Evolutionary conservation across 2,888 invertebrate genomes (phyloP).

Genomic region (Cerastis rubricosa): DNA sequence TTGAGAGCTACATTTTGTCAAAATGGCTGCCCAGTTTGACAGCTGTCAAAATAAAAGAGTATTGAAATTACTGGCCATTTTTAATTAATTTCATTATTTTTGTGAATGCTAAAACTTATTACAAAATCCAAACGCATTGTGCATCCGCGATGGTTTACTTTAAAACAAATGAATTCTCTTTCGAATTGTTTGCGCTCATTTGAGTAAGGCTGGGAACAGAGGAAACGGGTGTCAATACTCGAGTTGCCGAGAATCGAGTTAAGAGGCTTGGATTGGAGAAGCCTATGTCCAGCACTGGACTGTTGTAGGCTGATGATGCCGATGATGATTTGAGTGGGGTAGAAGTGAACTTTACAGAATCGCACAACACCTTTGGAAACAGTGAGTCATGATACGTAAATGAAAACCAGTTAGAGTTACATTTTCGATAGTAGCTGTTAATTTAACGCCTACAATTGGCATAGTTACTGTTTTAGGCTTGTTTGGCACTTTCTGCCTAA

Average conservation of each 20-base stretch:
- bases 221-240: too few species aligned
- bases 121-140: not conserved
- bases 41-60: conserved; percentile 12
- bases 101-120: not conserved
- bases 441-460: conserved; percentile 53
- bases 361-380: not conserved
- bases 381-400: conserved; percentile 35
- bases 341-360: not conserved
- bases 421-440: conserved; percentile 46
- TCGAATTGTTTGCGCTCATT: not conserved
- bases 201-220: not conserved
- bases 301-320: too few species aligned
- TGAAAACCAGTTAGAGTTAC: conserved; percentile 28
- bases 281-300: too few species aligned
- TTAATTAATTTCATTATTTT: not conserved
- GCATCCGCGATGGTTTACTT: not conserved
- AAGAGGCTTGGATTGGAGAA: too few species aligned
- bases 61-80: not conserved
- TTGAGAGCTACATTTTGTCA: not conserved
- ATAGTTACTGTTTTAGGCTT: conserved; percentile 46
- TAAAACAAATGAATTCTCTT: not conserved
- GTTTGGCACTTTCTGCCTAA: conserved; percentile 49
- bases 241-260: too few species aligned
- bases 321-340: too few species aligned
- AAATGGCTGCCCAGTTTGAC: conserved; percentile 1